phyloP scores from a whole-genome alignment of 2,113 vertebrate genomes.

The Lophotis ruficrista region DNA sequence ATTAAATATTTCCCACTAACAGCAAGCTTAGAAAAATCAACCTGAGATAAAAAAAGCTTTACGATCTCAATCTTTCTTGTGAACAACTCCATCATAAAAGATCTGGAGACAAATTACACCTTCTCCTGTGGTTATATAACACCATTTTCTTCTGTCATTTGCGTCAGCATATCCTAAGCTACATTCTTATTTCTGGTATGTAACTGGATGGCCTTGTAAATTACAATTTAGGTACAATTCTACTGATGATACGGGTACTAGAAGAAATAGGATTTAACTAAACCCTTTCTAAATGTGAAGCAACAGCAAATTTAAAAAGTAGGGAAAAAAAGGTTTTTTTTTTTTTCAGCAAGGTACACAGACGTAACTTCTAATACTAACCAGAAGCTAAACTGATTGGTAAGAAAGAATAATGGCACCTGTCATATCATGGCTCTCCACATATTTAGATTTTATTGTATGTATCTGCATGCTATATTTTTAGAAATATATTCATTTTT shows the following conservation, averaged over 20 bases:
- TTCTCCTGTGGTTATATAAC: background rate
- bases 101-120: background rate
- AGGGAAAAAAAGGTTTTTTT: rapidly evolving
- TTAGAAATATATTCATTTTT: background rate
- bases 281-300: background rate
- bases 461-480: background rate
- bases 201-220: background rate
- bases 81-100: background rate
- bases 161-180: background rate
- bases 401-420: background rate
- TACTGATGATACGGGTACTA: background rate
- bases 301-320: background rate
- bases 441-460: background rate
- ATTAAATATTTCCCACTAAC: background rate
- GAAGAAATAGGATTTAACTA: background rate
- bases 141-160: background rate
- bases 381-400: background rate
- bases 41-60: background rate
- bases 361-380: background rate
- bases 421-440: background rate
- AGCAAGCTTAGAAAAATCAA: background rate
- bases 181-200: background rate
- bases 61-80: background rate
- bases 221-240: background rate
- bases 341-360: background rate